Percentiles rank a stretch among this genome's conserved stretches.
These are phyloP conservation scores for Propsilocerus akamusi DNA, from an alignment of 1,140 invertebrate genomes.

Conservation along the genomic window DNA sequence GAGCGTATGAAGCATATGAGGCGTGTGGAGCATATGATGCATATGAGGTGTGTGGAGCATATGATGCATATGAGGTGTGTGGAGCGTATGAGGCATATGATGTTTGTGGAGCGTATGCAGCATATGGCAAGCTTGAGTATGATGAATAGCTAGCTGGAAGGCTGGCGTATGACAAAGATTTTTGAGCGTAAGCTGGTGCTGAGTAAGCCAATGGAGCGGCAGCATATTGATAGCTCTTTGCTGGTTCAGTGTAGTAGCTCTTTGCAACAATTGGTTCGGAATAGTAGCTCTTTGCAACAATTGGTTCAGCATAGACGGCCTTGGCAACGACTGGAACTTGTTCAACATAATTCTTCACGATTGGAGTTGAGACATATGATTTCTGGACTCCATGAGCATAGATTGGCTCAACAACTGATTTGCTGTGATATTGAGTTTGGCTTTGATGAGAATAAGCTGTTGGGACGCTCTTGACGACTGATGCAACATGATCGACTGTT, in stretches of 20 bases:
- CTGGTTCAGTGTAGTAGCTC: constrained; percentile 2
- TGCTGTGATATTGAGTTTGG: constrained; percentile 21
- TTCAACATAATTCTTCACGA: constrained; percentile 13
- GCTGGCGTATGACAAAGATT: no score
- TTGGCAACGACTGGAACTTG: constrained; percentile 6
- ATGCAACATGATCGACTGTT: constrained; percentile 12
- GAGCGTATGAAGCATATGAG: no score
- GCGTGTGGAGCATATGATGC: no score
- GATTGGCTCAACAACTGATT: constrained; percentile 12
- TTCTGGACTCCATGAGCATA: constrained; percentile 17
- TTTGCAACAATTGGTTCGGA: constrained; percentile 8
- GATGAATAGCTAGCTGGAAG: no score
- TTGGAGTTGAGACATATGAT: constrained; percentile 11
- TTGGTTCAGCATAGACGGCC: constrained; percentile 11
- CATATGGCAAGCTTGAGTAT: no score
- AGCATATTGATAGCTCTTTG: constrained; percentile 8
- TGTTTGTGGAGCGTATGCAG: no score
- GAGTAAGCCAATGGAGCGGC: constrained; percentile 17
- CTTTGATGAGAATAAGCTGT: constrained; percentile 29
- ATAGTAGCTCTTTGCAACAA: constrained; percentile 4
- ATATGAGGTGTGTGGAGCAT: no score
- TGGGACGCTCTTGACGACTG: constrained; percentile 16
- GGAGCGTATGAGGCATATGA: no score
- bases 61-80: no score
- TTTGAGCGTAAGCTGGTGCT: no score